Base-by-base conservation (phyloP, 2,113 vertebrate species). In the Empidonax alnorum region DNA sequence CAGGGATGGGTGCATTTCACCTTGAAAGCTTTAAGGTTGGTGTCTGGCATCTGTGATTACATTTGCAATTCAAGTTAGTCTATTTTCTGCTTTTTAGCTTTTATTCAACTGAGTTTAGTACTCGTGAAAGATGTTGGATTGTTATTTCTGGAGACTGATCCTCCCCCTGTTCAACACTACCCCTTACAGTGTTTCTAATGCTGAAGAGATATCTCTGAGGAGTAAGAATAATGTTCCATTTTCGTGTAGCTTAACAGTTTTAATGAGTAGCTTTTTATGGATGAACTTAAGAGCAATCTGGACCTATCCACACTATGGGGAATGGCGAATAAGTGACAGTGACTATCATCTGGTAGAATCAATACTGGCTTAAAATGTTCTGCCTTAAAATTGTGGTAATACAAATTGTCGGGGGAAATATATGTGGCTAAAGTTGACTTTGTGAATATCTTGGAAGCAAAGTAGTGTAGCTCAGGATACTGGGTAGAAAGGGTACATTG, bases 1-100 rank as follows among this genome's bases (percentile, higher is more conserved):
- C 65, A 68, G 52, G 75, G 24, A 63, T 77, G 95, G 83, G 79
- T 67, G 83, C 84, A 67, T 89, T 93, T 96, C 94, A 95, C 94
- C 94, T 97, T 97, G 94, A 94, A 90, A 89, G 88, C 83, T 72
- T 84, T 95, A 93, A 96, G 90, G 80, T 95, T 91, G 90, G 50
- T 52, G 72, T 68, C 88, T 96, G 49, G 37, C 27, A 18, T 74
- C 92, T 78, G 67, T 97, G 95, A 97, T 97, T 97, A 72, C 96
- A 97, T 97, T 97, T 97, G 96, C 95, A 97, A 97, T 97, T 97
- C 96, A 97, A 94, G 92, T 96, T 96, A 88, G 61, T 92, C 93
- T 92, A 93, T 94, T 96, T 96, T 93, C 71, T 96, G 78, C 87
- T 88, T 95, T 96, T 96, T 83, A 94, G 63, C 78, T 85, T 96